Base-by-base conservation (phyloP, 1,140 invertebrate genomes). In the Paramacrobiotus metropolitanus region DNA sequence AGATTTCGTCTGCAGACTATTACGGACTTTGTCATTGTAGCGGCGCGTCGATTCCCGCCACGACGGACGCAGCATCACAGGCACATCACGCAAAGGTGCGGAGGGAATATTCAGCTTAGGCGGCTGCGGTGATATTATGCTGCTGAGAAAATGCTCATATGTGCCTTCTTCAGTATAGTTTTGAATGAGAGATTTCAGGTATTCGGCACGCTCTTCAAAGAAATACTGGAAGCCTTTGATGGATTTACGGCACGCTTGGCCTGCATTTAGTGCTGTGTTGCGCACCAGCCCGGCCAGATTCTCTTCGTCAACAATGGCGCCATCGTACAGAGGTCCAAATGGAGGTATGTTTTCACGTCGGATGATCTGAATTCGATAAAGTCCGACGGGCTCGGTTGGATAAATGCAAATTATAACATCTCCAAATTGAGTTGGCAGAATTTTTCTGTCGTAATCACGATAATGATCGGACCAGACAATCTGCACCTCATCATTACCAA, bases 401-500 rank as follows among this genome's bases (percentile, higher is more conserved):
- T 98, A 97, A 67, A 99, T 87, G 9, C 88, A 87, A 70, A 99
- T 94, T 3, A 99, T 78, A 59, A 97, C 87, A 77, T 99, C 94
- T 71, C 93, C 96, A 77, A 99, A 99, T 76, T 98, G 91, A 20
- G 94, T 99, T 28, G 94, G 90, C 71, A 98, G 86, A 64, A 96
- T 95, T 67, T 92, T 91, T 40, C 93, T 78, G 62, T 92, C 80
- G 77, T 98, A 99, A 69, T 94, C 88, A 60, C 91, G 78, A 71
- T 78, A 81, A 72, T 98, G 91, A 72, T 99, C 94, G 24, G 90
- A 95, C 94, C 94, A 99, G 20, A 99, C 90, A 64, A 98, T 93
- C 70, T 98, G 93, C 31, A 98, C 88, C 76, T 98, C 94, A 75
- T 99, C 94, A 74, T 99, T 99, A 44, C 92, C 92, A 60, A 97